These are phyloP conservation scores for Pangasius mekongensis DNA, from an alignment of 2,797 vertebrate genomes.

Conservation along the genomic window DNA sequence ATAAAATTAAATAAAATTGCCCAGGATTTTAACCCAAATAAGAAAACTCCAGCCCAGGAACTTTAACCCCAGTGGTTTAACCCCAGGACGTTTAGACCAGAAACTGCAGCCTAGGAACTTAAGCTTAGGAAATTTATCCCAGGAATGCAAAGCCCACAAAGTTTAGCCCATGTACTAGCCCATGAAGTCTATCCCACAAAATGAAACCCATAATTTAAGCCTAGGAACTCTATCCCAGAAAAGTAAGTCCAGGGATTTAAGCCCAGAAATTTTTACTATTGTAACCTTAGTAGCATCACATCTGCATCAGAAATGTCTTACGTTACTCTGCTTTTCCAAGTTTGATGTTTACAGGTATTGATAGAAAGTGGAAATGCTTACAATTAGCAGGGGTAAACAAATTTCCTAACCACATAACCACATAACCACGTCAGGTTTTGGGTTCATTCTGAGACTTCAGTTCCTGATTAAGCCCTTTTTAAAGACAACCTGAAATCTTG, in stretches of 20 bases:
- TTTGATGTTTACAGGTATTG: not conserved
- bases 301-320: not conserved
- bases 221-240: no score
- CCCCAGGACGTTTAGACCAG: not conserved
- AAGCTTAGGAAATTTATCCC: not conserved
- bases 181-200: not conserved
- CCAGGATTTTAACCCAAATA: not conserved
- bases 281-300: not conserved
- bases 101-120: not conserved
- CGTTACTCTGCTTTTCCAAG: not conserved
- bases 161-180: not conserved
- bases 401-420: not conserved
- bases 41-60: not conserved
- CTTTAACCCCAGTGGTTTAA: not conserved
- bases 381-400: not conserved
- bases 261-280: not conserved
- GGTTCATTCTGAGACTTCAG: not conserved
- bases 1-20: not conserved
- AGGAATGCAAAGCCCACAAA: not conserved
- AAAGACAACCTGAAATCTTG: not conserved
- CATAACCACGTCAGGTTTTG: not conserved
- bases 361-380: not conserved
- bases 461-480: not conserved
- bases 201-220: not conserved
- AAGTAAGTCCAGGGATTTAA: not conserved